Evolutionary conservation across 92 coral and sea anemone species (phyloP), one percentile per base, ranked within the genome.

Genomic region (Pocillopora grandis): DNA sequence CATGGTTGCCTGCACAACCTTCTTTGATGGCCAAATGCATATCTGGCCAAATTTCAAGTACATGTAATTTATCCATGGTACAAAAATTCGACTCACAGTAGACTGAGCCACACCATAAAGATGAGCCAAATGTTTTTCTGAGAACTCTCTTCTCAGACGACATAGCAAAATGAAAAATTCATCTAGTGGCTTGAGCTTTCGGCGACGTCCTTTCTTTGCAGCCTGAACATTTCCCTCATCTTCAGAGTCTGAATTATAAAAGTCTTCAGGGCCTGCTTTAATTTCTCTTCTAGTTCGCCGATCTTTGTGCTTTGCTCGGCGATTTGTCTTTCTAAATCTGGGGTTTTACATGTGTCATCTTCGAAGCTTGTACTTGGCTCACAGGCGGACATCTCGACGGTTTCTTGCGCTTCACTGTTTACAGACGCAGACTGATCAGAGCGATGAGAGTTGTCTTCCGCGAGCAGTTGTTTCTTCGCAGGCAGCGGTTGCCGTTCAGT

Each of bases 51-150:
- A 75, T 74, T 89, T 88, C 61, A 88, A 72, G 71, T 71, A 84
- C 91, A 84, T 84, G 62, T 63, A 88, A 70, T 88, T 88, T 11
- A 89, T 85, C 89, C 89, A 89, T 27, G 89, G 70, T 58, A 81
- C 62, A 61, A 71, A 84, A 52, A 80, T 85, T 55, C 87, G 59
- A 59, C 92, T 89, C 9, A 85, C 61, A 48, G 92, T 89, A 8
- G 89, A 78, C 89, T 89, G 89, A 19, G 89, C 85, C 20, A 89
- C 89, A 62, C 87, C 92, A 85, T 49, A 89, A 35, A 85, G 77
- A 76, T 89, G 86, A 10, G 92, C 78, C 57, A 89, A 82, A 63
- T 85, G 92, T 48, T 31, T 79, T 18, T 79, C 79, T 58, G 89
- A 58, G 71, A 89, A 85, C 12, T 89, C 92, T 72, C 88, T 79